Evolutionary conservation across 2,888 invertebrate genomes (phyloP), one percentile per base, ranked within the genome.

Genomic region (Hydropsyche betteni): DNA sequence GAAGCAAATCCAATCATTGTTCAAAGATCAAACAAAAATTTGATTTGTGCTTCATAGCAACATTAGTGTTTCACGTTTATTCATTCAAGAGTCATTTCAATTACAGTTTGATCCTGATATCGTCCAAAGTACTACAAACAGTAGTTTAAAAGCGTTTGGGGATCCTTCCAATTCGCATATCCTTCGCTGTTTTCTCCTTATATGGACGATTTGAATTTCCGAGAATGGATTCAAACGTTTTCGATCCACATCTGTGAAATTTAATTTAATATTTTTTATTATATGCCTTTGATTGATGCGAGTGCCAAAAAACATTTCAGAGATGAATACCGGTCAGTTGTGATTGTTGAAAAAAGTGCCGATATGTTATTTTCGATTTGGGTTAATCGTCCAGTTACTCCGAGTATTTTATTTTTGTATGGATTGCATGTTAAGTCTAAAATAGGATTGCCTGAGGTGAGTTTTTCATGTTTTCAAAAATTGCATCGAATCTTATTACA

Each of bases 71-170:
- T 0, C 74, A 87, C 0, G 80, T 88, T 52, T 88, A 87, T 75
- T 88, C 86, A 0, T 85, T 88, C 33, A 88, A 88, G 24, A 85
- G 89, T 58, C 87, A 87, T 79, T 90, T 90, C 80, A 82, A 86
- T 38, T 86, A 84, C 34, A 88, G 90, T 5, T 85, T 88, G 55
- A 88, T 91, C 75, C 85, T 87, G 4, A 85, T 90, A 5, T 85
- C 87, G 7, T 84, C 89, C 0, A 88, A 6, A 87, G 85, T 76
- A 88, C 88, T 0, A 84, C 84, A 78, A 82, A 87, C 72, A 84
- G 85, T 55, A 86, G 87, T 68, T 86, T 88, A 75, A 87, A 87
- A 81, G 83, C 86, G 0, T 85, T 89, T 76, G 89, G 89, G 5
- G 87, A 86, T 80, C 87, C 89, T 0, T 84, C 83, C 2, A 87